A percentile compares a stretch with the other conserved stretches of the same genome.
These are phyloP conservation scores for Agapornis canus DNA, from an alignment of 2,797 vertebrate species.

Conservation along the genomic window DNA sequence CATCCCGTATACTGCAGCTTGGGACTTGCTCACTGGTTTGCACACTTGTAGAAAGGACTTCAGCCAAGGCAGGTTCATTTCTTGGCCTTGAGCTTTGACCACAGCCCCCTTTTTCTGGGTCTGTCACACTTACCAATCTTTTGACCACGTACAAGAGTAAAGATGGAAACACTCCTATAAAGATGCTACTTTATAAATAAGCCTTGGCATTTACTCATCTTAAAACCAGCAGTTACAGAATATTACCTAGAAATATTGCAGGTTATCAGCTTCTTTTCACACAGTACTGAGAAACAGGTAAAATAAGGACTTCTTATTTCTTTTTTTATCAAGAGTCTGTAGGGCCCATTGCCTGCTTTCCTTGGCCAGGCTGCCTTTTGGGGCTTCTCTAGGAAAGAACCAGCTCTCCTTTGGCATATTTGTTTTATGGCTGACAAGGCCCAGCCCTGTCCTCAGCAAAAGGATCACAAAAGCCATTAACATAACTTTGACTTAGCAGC, in stretches of 20 bases:
- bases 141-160: not conserved
- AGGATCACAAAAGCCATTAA: not conserved
- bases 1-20: not conserved
- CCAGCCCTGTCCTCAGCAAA: not conserved
- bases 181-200: not conserved
- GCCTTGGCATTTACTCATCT: not conserved
- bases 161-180: not conserved
- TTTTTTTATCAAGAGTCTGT: not conserved
- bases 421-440: not conserved
- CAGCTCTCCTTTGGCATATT: not conserved
- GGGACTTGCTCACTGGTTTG: not conserved
- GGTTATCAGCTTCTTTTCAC: not conserved
- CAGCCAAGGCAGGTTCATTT: accelerated
- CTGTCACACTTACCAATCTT: not conserved
- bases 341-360: not conserved
- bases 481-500: not conserved
- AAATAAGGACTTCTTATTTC: not conserved
- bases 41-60: not conserved
- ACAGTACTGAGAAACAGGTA: not conserved
- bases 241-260: not conserved
- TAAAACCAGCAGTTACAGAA: not conserved
- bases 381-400: not conserved
- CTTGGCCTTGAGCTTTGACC: not conserved
- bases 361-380: not conserved
- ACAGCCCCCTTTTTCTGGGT: not conserved